Evolutionary conservation across 2,888 invertebrate genomes (phyloP).

Genomic region (Thymelicus acteon): DNA sequence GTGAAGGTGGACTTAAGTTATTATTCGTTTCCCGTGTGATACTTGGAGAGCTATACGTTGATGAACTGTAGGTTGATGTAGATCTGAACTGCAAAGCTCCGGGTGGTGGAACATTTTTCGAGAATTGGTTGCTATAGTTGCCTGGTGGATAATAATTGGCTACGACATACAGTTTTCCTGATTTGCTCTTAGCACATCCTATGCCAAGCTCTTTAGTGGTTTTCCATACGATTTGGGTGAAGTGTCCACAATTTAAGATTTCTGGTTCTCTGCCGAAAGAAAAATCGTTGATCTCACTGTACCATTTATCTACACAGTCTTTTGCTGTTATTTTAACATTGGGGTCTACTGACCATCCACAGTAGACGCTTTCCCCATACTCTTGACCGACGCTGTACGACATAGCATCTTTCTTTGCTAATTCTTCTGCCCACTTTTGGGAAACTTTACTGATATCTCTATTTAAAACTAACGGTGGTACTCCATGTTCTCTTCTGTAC

Average conservation of each 20-base stretch:
- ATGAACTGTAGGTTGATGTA: slow-evolving; percentile 45
- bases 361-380: slow-evolving; percentile 89
- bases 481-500: slow-evolving; percentile 75
- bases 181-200: slow-evolving; percentile 89
- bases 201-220: slow-evolving; percentile 90
- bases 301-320: slow-evolving; percentile 91
- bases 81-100: slow-evolving; percentile 71
- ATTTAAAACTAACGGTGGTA: slow-evolving; percentile 79
- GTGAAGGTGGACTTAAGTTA: slow-evolving; percentile 60
- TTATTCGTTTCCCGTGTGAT: slow-evolving; percentile 62
- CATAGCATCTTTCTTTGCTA: slow-evolving; percentile 87
- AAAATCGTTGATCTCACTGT: slow-evolving; percentile 89
- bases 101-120: slow-evolving; percentile 87
- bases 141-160: slow-evolving; percentile 94
- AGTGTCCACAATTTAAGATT: slow-evolving; percentile 86
- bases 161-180: slow-evolving; percentile 93
- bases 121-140: slow-evolving; percentile 89
- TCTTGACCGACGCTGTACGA: slow-evolving; percentile 87
- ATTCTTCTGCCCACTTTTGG: slow-evolving; percentile 89
- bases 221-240: slow-evolving; percentile 94
- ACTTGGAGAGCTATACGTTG: slow-evolving; percentile 43
- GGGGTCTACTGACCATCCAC: slow-evolving; percentile 88
- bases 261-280: slow-evolving; percentile 88
- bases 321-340: slow-evolving; percentile 87
- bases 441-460: slow-evolving; percentile 87